Base-by-base conservation (phyloP, 2,113 vertebrate genomes). In the Oncorhynchus gorbuscha region DNA sequence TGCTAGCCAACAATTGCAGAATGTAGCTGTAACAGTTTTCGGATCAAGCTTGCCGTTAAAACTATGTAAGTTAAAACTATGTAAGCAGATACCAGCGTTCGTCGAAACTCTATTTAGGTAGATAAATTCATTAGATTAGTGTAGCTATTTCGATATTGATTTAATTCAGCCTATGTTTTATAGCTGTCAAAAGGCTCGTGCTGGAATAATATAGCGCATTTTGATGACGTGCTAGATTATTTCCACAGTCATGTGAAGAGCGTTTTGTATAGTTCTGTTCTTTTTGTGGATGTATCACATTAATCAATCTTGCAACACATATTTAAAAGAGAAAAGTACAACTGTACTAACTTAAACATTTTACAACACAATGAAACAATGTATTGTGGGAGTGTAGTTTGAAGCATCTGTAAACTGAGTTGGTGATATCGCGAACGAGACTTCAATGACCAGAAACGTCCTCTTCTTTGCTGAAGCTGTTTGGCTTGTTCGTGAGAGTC, bases 141-240 rank as follows among this genome's bases (percentile, higher is more conserved):
- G 2, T 45, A 45, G 9, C 9, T 45, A 45, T 45, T 45, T 45
- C 39, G 9, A 45, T 9, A 45, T 11, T 0, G 3, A 45, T 45
- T 11, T 45, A 45, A 45, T 45, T 45, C 9, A 45, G 39, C 9
- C 9, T 45, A 12, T 45, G 12, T 45, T 3, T 45, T 45, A 11
- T 12, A 3, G 9, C 39, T 45, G 39, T 45, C 39, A 45, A 45
- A 11, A 26, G n/a, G 8, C 61, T 64, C 61, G 61, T 24, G 22
- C 22, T 64, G 11, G 62, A 3, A 24, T 11, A 18, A 64, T 22
- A 64, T 4, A 69, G 4, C 87, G 5, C 77, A 49, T 18, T 30
- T 49, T 81, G 83, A 88, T 88, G 83, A 85, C 83, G 83, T 65
- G 39, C 48, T 20, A 18, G 8, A 24, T 64, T n/a, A 3, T 8